Percentiles rank a stretch among this genome's conserved stretches.
These are phyloP conservation scores for Neosilurus hyrtlii DNA, from an alignment of 2,797 vertebrate genomes.

Conservation along the genomic window DNA sequence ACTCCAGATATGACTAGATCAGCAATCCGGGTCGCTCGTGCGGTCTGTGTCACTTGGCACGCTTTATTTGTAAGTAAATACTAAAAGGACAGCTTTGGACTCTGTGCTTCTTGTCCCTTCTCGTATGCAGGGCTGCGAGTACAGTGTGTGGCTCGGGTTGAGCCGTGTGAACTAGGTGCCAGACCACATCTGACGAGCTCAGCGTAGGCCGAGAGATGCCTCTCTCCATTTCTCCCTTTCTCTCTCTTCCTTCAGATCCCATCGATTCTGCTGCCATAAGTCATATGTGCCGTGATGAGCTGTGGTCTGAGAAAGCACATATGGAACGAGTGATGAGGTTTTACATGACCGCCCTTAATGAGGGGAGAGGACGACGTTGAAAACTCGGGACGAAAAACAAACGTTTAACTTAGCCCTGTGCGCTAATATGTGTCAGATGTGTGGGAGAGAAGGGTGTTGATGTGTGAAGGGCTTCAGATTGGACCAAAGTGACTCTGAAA, in stretches of 20 bases:
- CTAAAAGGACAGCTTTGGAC: constrained; percentile 26
- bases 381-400: constrained; percentile 50
- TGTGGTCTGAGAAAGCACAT: constrained; percentile 47
- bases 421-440: constrained; percentile 69
- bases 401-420: constrained; percentile 60
- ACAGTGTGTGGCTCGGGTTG: constrained; percentile 75
- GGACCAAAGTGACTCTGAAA: constrained; percentile 31
- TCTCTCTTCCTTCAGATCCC: constrained; percentile 62
- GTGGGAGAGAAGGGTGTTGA: constrained; percentile 61
- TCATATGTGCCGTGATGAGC: constrained; percentile 49
- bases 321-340: constrained; percentile 51
- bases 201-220: constrained; percentile 73
- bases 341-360: constrained; percentile 46
- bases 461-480: constrained; percentile 44
- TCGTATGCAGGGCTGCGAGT: constrained; percentile 2
- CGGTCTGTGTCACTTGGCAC: constrained; percentile 67
- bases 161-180: constrained; percentile 85
- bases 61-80: constrained; percentile 13
- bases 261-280: constrained; percentile 54
- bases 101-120: background rate
- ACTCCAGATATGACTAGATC: constrained; percentile 71
- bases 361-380: constrained; percentile 53
- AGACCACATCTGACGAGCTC: constrained; percentile 86
- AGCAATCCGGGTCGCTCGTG: constrained; percentile 67
- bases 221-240: constrained; percentile 47